Evolutionary conservation across 2,113 vertebrate species (phyloP).

Genomic region (Cochlearius cochlearius): DNA sequence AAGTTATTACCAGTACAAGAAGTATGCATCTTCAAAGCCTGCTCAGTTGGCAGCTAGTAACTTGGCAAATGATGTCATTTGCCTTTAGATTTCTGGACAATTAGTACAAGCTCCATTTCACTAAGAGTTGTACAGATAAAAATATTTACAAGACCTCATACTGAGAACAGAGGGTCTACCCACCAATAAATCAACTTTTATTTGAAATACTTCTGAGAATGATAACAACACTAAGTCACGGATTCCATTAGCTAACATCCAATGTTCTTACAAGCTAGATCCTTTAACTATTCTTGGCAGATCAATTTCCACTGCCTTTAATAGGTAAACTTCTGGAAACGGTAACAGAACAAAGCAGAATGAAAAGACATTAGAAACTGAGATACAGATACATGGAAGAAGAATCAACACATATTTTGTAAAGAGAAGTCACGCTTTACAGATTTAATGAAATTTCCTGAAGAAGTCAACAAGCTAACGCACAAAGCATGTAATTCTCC

Average conservation of each 20-base stretch:
- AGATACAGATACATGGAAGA: neutral
- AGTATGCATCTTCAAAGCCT: neutral
- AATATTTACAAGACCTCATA: neutral
- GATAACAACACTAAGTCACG: neutral
- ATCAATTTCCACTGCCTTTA: neutral
- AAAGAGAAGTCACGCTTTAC: neutral
- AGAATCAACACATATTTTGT: neutral
- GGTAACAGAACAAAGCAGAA: constrained; percentile 10
- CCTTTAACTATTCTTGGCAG: neutral
- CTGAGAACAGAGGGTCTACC: neutral
- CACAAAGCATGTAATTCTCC: neutral
- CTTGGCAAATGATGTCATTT: neutral
- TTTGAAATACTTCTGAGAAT: neutral
- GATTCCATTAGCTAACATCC: neutral
- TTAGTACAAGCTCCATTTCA: neutral
- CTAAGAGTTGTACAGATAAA: neutral
- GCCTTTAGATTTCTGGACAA: neutral
- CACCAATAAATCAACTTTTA: neutral
- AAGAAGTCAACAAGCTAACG: neutral
- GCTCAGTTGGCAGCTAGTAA: neutral
- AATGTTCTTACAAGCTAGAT: neutral
- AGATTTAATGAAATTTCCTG: neutral
- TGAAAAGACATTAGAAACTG: neutral
- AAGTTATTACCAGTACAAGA: neutral
- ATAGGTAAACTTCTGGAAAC: neutral